Base-by-base conservation (phyloP, 2,797 vertebrate species). In the Loris lydekkerianus region DNA sequence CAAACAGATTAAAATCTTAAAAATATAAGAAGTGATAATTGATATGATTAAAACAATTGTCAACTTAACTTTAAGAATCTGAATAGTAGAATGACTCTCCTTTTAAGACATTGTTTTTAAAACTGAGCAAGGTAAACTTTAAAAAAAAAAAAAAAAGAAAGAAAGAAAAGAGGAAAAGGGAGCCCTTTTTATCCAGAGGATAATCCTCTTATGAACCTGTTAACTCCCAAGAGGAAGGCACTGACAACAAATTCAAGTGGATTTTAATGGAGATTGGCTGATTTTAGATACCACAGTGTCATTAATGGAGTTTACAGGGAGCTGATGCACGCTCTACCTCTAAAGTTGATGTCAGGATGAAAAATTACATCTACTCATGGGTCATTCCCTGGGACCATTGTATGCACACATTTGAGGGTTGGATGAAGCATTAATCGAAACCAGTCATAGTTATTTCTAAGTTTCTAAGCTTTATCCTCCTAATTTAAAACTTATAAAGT, bases 331-430 rank as follows among this genome's bases (percentile, higher is more conserved):
- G 67, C 15, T 96, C 20, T 94, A 88, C 85, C 65, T 92, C 70
- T 69, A 94, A 96, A 75, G 70, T 53, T 86, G 78, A 77, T 85
- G 86, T 97, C 93, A 95, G 65, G 53, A 93, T 95, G 78, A 96
- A 97, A 97, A 96, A 93, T 95, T 78, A 93, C 58, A 93, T 37
- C 18, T 34, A 87, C 17, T 87, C 40, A 69, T 18, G 72, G 83
- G 89, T 89, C 77, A 75, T 43, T 95, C 96, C 61, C 49, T 34
- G 43, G 4, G n/a, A 84, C 21, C 21, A 34, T 63, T 77, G 65
- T 93, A 86, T 95, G 46, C 29, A 78, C 40, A 87, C 31, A 70
- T 91, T 70, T 75, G 10, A 49, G 88, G 34, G 46, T 20, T 81
- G 17, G 40, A 76, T 73, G 29, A 80, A 96, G 86, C 58, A 97